Evolutionary conservation across 53 echinoderm and acorn worm genomes (phyloP), one percentile per base, ranked within the genome.

Genomic region (Mesocentrotus franciscanus): DNA sequence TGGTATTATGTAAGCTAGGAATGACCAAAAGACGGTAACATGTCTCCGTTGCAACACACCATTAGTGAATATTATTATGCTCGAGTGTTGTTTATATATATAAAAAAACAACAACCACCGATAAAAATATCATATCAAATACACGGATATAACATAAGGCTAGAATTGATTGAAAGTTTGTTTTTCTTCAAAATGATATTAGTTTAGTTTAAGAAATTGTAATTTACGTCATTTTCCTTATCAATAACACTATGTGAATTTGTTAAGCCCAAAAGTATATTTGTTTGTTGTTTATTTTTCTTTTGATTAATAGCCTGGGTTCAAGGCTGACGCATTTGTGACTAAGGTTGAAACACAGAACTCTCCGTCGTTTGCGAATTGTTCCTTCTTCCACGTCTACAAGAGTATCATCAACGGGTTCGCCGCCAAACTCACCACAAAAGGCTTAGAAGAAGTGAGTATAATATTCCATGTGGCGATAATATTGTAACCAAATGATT

Each of bases 341-440:
- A 26, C 56, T 26, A 58, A 76, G 58, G n/a, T 93, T 7, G 13
- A 56, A 72, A 59, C 74, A 2, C 42, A 32, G 26, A 75, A 72
- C 2, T 55, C 72, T 0, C 24, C 39, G 10, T 49, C 56, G n/a
- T 93, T 30, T 22, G 76, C 27, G 29, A 93, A 93, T 27, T 74
- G 42, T n/a, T 59, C 93, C 57, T 24, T 95, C 91, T 60, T 58
- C 12, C 56, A 70, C 56, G 60, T 76, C 35, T 95, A 90, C 91
- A 59, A 79, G 26, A 61, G 68, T 27, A 60, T 91, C 60, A 56
- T 91, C 75, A 91, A 95, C n/a, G 95, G 95, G 56, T 95, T 95
- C 36, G 34, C 95, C 7, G 95, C 95, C 10, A 95, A 34, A 22
- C 56, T 95, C 9, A 60, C 42, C 32, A 3, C 10, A 4, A 56